phyloP scores from a whole-genome alignment of 2,888 invertebrate species.

The Drosophila leonis region DNA sequence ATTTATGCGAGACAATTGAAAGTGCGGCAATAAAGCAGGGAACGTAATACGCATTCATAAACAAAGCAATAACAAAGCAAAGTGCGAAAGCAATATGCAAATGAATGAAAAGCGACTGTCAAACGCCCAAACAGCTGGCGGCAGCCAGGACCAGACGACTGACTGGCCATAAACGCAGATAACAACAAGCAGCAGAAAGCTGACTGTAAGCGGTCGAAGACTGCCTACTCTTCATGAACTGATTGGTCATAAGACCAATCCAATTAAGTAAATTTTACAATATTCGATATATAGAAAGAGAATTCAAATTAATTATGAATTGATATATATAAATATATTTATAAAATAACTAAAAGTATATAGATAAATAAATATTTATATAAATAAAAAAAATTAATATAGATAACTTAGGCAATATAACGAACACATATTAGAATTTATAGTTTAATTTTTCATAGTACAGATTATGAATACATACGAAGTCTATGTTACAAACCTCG shows the following conservation, averaged over 20 bases:
- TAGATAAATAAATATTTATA: not conserved
- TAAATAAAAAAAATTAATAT: not conserved
- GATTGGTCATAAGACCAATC: not conserved
- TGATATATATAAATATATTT: too few relatives aligned
- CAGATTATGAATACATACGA: not conserved
- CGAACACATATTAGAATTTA: not conserved
- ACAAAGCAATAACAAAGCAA: constrained; percentile 70
- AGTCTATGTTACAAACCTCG: too few relatives aligned
- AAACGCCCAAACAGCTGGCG: constrained; percentile 75
- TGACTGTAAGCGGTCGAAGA: not conserved
- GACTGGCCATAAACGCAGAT: constrained; percentile 9
- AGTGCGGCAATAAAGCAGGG: constrained; percentile 62
- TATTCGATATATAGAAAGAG: not conserved
- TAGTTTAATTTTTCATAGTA: not conserved
- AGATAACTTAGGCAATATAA: not conserved
- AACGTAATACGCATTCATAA: constrained; percentile 68
- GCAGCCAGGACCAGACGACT: constrained; percentile 22
- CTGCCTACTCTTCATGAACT: constrained; percentile 2
- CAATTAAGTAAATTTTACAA: not conserved
- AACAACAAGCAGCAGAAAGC: not conserved
- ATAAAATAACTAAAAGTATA: too few relatives aligned
- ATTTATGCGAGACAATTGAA: constrained; percentile 73
- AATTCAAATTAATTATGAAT: not conserved
- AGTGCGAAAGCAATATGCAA: constrained; percentile 76
- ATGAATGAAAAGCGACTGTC: constrained; percentile 74